These are phyloP conservation scores for Enteromius afrohamiltoni DNA, from an alignment of 2,797 vertebrate species.

Conservation along the genomic window DNA sequence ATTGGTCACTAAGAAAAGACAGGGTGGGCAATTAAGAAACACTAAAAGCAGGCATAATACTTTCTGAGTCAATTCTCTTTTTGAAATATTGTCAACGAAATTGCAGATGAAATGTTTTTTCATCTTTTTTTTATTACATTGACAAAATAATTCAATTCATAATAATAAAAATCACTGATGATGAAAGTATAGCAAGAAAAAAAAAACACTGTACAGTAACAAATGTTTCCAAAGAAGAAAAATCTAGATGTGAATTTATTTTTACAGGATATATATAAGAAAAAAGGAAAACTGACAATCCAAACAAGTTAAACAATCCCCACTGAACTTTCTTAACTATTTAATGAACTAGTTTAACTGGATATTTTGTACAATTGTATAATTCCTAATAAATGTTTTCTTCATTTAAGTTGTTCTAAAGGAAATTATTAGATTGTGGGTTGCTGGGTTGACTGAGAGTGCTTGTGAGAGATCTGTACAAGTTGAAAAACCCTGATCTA, in stretches of 20 bases:
- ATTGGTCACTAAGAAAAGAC: conserved; percentile 4
- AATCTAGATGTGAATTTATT: not conserved
- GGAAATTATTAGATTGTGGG: not conserved
- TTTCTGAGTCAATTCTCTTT: not conserved
- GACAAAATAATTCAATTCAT: not conserved
- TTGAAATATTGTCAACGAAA: not conserved
- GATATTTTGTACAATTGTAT: not conserved
- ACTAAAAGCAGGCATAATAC: not conserved
- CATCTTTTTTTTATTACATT: not conserved
- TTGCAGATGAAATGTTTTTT: not conserved
- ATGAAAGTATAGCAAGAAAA: not conserved
- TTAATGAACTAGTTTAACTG: too few relatives aligned
- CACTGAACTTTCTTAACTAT: not conserved
- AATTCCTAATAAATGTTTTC: not conserved
- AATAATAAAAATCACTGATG: not conserved
- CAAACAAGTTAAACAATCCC: not conserved
- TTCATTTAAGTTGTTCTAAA: not conserved
- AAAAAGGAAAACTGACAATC: not conserved
- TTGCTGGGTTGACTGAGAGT: not conserved
- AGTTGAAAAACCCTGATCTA: conserved; percentile 7
- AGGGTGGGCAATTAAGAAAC: not conserved
- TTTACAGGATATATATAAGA: not conserved
- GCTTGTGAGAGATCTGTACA: not conserved
- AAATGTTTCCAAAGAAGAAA: not conserved
- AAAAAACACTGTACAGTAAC: not conserved